Evolutionary conservation across 2,797 vertebrate species (phyloP), one percentile per base, ranked within the genome.

Genomic region (Microctenopoma stevenorrisi): DNA sequence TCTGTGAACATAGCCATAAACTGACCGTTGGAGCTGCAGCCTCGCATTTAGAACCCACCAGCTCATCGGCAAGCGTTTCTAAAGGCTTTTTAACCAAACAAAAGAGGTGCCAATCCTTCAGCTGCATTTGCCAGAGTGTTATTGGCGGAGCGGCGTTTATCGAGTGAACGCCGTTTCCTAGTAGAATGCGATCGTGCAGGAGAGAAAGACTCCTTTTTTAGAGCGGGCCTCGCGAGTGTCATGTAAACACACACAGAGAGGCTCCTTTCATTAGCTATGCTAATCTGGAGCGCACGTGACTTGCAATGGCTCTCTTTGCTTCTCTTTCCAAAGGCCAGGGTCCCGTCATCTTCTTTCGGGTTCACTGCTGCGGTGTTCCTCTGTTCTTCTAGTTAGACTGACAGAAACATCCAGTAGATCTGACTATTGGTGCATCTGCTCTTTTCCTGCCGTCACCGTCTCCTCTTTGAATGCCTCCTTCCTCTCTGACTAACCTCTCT

Each of bases 241-340:
- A 57, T 89, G 81, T 88, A 90, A 93, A 91, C 87, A 82, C 85
- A 86, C 82, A 78, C 77, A 89, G 85, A 92, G 90, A 91, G 90
- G 82, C 79, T 86, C 84, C 88, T 90, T 90, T 92, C 86, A 90
- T 90, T 89, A 86, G 85, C 83, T 90, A 92, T 92, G 91, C 90
- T 88, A 91, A 93, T 93, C 88, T 84, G 72, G 65, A 56, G 62
- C 53, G 48, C 90, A 90, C 69, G 78, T 92, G 90, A 92, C 82
- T 74, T 15, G 58, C 82, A 60, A 62, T 30, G 47, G 43, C 43
- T 68, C 72, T 53, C 55, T 83, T 58, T 46, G 47, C 71, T 73
- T 82, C 80, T 67, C 53, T 82, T 64, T 86, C 78, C 53, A 66
- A 73, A 85, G 77, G 67, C 77, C 80, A 53, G 37, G 55, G 62